These are phyloP conservation scores for Novumbra hubbsi DNA, from an alignment of 2,797 vertebrate genomes.

Conservation along the genomic window DNA sequence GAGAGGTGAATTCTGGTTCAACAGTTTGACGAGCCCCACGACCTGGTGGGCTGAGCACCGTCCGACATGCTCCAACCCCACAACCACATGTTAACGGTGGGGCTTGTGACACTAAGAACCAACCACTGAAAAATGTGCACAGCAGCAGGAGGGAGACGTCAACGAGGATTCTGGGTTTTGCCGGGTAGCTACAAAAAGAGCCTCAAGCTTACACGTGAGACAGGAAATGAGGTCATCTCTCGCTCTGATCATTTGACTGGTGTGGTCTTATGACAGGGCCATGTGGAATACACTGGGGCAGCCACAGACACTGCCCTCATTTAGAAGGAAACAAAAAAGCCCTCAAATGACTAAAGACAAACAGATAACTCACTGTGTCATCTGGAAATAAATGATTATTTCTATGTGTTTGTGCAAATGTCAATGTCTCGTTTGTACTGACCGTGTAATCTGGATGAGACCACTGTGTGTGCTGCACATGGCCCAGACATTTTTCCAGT, in stretches of 20 bases:
- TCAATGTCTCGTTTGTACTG: not conserved
- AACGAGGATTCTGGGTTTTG: constrained; percentile 68
- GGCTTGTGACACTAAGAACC: constrained; percentile 74
- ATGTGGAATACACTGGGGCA: constrained; percentile 69
- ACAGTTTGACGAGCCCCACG: constrained; percentile 66
- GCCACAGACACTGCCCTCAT: constrained; percentile 81
- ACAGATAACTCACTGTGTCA: constrained; percentile 9
- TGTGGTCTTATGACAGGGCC: constrained; percentile 40
- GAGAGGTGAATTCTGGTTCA: constrained; percentile 70
- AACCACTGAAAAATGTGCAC: constrained; percentile 54
- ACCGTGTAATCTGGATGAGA: constrained; percentile 60
- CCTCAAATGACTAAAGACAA: constrained; percentile 9
- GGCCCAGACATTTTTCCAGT: constrained; percentile 37
- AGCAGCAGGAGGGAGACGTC: constrained; percentile 56
- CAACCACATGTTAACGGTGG: constrained; percentile 27
- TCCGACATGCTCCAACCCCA: constrained; percentile 22
- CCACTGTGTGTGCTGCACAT: constrained; percentile 75
- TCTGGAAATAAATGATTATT: constrained; percentile 3
- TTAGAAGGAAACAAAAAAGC: constrained; percentile 48
- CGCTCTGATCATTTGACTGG: constrained; percentile 64
- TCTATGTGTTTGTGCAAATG: constrained; percentile 3
- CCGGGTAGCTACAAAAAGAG: constrained; percentile 28
- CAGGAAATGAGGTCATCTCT: constrained; percentile 68
- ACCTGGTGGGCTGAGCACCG: constrained; percentile 23
- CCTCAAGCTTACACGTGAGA: constrained; percentile 66